Evolutionary conservation across 2,888 invertebrate species (phyloP), one percentile per base, ranked within the genome.

Genomic region (Iphiclides podalirius): DNA sequence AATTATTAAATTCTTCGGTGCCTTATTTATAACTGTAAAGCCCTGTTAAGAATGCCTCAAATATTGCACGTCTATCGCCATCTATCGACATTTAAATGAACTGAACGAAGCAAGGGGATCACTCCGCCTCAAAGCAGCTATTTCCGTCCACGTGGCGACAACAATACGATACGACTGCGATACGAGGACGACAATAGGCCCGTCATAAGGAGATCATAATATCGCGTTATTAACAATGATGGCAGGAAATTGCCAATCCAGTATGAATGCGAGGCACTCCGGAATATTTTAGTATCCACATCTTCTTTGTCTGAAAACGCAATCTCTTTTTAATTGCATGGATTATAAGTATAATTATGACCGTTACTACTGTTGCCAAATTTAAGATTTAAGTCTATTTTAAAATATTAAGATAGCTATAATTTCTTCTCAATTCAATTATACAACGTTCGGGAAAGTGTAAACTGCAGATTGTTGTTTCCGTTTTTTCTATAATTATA

Each of bases 141-240:
- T 83, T 81, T 86, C 86, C 86, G 80, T 76, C 57, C 86, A 84
- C 86, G 86, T 83, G 86, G 54, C 82, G 66, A 54, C 54, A 64
- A 79, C 79, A 79, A 82, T 76, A 54, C 66, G 71, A 73, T 59
- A 71, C 61, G 59, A 62, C 53, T 57, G 60, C 67, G 75, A 76
- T 70, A 75, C 67, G 59, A 66, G 56, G 56, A 59, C 67, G 66
- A 71, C 72, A 79, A 70, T 69, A 76, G 62, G 54, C 60, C 67
- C 66, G 74, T 76, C 78, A 78, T 77, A 66, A 63, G 55, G 62
- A 70, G 73, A 73, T 84, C 80, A 81, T 82, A 82, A 79, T 77
- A 70, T 58, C 61, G 67, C 69, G 80, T 76, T 81, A 81, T 80
- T 79, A 74, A 72, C 72, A 72, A 60, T 59, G 65, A 59, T 54